Base-by-base conservation (phyloP, 2,113 vertebrate species). In the Bostrychus sinensis region DNA sequence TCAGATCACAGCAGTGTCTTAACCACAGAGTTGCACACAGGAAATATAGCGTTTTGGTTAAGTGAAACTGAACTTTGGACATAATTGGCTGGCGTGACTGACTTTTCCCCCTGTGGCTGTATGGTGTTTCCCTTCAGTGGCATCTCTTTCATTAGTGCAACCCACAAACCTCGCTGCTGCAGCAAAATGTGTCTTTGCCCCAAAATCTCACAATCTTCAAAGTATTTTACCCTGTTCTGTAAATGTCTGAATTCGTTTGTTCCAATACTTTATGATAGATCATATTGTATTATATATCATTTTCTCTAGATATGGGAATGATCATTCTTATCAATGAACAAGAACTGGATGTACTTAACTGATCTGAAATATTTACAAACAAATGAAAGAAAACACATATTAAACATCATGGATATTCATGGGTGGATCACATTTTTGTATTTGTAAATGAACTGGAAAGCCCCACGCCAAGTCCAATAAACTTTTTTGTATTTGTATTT, bases 61-160 rank as follows among this genome's bases (percentile, higher is more conserved):
- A 89, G 75, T 81, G 81, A 77, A 83, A 72, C 66, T 90, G 85
- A 91, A 89, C 89, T 89, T 82, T 88, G 69, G 81, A 78, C 89
- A 83, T 81, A 87, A 85, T 83, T 90, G 86, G 85, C 79, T 63
- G 39, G 68, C 62, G 57, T 64, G 66, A 70, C 63, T 12, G 16
- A 69, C 72, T 86, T 79, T 78, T 77, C 80, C 78, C 81, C 75
- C 70, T 82, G 82, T 37, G 75, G 85, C 75, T 80, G 72, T 82
- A 70, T 84, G 72, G 85, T 68, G 81, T 81, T 85, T 79, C 74
- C 76, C 83, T 77, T 77, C 80, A 82, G 79, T 78, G 75, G 68
- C 82, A 78, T 84, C 75, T 87, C 81, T 84, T 88, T 85, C 81
- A 81, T 85, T 82, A 81, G 43, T 62, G 57, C 46, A 26, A 59